These are phyloP conservation scores for Dysdera silvatica DNA, from an alignment of 1,140 invertebrate species.

Conservation along the genomic window DNA sequence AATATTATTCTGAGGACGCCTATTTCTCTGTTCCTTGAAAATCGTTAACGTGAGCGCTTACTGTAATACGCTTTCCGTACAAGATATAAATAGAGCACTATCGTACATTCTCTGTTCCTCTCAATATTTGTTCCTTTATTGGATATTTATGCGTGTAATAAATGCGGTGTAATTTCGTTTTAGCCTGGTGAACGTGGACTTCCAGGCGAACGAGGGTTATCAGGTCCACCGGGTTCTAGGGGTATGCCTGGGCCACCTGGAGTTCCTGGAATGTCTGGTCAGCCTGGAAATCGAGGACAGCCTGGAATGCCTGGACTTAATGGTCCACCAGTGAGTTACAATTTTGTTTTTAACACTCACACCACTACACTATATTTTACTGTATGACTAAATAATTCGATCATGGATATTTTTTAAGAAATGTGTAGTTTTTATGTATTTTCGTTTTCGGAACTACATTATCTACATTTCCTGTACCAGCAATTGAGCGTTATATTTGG, in stretches of 20 bases:
- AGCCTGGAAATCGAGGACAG: constrained; percentile 19
- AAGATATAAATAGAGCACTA: too few species aligned
- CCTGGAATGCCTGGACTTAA: constrained; percentile 31
- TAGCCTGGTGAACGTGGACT: constrained; percentile 25
- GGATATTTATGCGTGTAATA: too few species aligned
- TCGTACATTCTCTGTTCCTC: too few species aligned
- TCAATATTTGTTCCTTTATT: too few species aligned
- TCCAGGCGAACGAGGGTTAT: constrained; percentile 30
- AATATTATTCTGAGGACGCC: too few species aligned
- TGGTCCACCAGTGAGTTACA: constrained; percentile 22
- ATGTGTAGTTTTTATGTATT: constrained; percentile 12
- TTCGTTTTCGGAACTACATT: neutral
- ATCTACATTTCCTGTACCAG: neutral
- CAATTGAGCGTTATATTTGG: neutral
- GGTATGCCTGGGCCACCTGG: constrained; percentile 24
- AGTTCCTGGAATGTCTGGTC: constrained; percentile 10
- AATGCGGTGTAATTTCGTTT: neutral
- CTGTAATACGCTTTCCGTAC: too few species aligned
- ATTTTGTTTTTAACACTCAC: neutral
- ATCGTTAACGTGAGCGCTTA: too few species aligned
- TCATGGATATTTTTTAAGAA: neutral
- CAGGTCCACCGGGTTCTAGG: constrained; percentile 35
- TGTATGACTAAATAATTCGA: neutral
- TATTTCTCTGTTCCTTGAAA: too few species aligned
- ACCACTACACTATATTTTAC: neutral